phyloP scores from a whole-genome alignment of 2,888 invertebrate species.

The Hylaea fasciaria region DNA sequence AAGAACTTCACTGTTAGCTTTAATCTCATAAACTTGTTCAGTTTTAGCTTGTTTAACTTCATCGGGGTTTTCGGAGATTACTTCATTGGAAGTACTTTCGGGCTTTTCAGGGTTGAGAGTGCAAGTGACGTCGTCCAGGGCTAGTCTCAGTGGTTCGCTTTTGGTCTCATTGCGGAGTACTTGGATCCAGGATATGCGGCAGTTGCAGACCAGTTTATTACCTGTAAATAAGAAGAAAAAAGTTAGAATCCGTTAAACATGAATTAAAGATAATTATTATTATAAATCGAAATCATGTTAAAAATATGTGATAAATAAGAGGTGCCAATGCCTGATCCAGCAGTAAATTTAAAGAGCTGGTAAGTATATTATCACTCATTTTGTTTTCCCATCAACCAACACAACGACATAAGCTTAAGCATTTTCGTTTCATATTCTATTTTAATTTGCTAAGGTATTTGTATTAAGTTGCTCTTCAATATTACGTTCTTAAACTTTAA shows the following conservation, averaged over 20 bases:
- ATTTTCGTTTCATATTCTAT: slow-evolving; percentile 4
- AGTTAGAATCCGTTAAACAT: background rate
- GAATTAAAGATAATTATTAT: no score
- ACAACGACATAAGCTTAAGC: background rate
- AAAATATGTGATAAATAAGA: no score
- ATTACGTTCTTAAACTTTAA: slow-evolving; percentile 22
- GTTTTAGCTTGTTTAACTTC: slow-evolving; percentile 42
- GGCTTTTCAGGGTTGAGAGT: slow-evolving; percentile 45
- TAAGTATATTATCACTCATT: no score
- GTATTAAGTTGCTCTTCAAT: slow-evolving; percentile 15
- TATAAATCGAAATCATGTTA: no score
- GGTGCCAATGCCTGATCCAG: no score
- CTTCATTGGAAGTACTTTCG: slow-evolving; percentile 44
- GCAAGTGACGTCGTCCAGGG: slow-evolving; percentile 89
- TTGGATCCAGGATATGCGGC: slow-evolving; percentile 92
- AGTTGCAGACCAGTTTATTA: slow-evolving; percentile 92
- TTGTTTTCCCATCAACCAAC: no score
- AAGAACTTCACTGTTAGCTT: slow-evolving; percentile 53
- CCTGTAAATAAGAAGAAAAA: slow-evolving; percentile 79
- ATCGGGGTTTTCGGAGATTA: slow-evolving; percentile 28
- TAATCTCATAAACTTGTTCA: slow-evolving; percentile 56
- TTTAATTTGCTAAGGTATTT: slow-evolving; percentile 11
- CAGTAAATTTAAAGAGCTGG: no score
- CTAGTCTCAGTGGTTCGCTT: slow-evolving; percentile 87
- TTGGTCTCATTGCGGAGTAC: slow-evolving; percentile 89